A percentile compares a stretch with the other conserved stretches of the same genome.
Evolutionary conservation across 2,888 invertebrate genomes (phyloP).

Genomic region (Corbicula japonica): DNA sequence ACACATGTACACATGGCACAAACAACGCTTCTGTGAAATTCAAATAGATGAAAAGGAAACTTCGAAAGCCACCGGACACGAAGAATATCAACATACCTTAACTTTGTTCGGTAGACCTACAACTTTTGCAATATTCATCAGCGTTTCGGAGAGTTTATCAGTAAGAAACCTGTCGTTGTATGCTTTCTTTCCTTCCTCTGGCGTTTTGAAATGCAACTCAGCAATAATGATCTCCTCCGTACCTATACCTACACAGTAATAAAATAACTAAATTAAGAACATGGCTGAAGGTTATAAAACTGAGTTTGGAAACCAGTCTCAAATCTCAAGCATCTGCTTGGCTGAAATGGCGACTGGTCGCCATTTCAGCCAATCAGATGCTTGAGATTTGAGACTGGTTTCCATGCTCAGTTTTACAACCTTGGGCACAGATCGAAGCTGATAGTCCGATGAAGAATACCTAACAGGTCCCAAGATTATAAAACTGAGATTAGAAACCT

Average conservation of each 20-base stretch:
- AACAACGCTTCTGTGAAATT: background rate
- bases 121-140: slow-evolving; percentile 34
- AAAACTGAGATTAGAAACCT: too few species aligned
- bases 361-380: background rate
- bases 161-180: slow-evolving; percentile 23
- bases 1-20: background rate
- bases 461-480: too few species aligned
- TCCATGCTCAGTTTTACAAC: background rate
- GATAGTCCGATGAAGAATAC: too few species aligned
- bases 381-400: background rate
- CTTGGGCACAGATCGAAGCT: too few species aligned
- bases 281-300: background rate
- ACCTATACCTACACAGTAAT: slow-evolving; percentile 64
- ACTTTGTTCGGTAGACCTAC: slow-evolving; percentile 51
- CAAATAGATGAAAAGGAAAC: background rate
- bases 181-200: slow-evolving; percentile 57
- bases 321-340: background rate
- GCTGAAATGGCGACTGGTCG: background rate
- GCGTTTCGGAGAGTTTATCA: slow-evolving; percentile 32
- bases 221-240: slow-evolving; percentile 72
- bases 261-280: background rate
- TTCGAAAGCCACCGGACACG: too few species aligned
- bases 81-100: slow-evolving; percentile 52
- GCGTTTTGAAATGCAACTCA: slow-evolving; percentile 66
- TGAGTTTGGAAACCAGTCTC: background rate